Percentiles rank a stretch among this genome's conserved stretches.
phyloP scores from a whole-genome alignment of 2,797 vertebrate species.

The Xiphophorus birchmanni region DNA sequence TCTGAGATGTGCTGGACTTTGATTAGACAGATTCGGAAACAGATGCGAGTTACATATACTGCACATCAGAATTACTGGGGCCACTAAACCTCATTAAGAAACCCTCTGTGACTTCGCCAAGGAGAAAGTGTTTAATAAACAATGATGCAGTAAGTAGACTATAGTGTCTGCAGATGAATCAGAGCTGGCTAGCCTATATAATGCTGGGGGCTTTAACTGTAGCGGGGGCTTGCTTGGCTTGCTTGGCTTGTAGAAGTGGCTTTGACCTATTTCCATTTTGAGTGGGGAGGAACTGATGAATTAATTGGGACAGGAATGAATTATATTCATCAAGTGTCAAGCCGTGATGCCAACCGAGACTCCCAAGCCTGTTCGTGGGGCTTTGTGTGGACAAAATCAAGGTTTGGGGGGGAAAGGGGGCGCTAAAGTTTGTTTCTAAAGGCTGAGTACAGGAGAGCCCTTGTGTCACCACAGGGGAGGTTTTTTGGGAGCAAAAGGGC shows the following conservation, averaged over 20 bases:
- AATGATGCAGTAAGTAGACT: constrained; percentile 29
- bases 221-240: constrained; percentile 10
- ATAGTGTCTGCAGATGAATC: constrained; percentile 43
- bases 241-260: constrained; percentile 42
- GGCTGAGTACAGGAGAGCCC: background rate
- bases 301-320: constrained; percentile 75
- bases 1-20: constrained; percentile 11
- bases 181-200: constrained; percentile 64
- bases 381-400: constrained; percentile 23
- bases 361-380: constrained; percentile 19
- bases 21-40: constrained; percentile 10
- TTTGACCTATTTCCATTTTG: constrained; percentile 75
- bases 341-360: constrained; percentile 41
- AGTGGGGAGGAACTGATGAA: constrained; percentile 68
- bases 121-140: constrained; percentile 58
- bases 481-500: background rate
- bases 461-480: background rate
- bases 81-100: constrained; percentile 17
- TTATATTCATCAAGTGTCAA: constrained; percentile 57
- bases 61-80: constrained; percentile 9
- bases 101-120: constrained; percentile 12
- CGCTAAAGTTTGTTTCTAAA: constrained; percentile 16
- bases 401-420: too few species aligned
- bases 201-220: constrained; percentile 55
- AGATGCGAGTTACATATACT: constrained; percentile 24